Evolutionary conservation across 2,888 invertebrate species (phyloP).

Genomic region (Aspidiotus destructor): DNA sequence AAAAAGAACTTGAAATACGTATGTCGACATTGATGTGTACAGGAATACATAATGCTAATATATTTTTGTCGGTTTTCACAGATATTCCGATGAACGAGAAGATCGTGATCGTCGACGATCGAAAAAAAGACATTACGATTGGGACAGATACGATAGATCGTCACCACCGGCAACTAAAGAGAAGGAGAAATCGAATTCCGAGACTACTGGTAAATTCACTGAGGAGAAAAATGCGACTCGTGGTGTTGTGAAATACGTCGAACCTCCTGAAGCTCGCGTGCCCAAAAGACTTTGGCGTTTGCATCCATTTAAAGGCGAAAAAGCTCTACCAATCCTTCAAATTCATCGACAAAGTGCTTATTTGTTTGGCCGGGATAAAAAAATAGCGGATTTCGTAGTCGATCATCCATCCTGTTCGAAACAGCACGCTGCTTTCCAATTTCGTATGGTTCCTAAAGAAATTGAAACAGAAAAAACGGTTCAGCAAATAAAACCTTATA

Average conservation of each 20-base stretch:
- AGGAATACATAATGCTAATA: too few species aligned
- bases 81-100: conserved; percentile 18
- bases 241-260: conserved; percentile 94
- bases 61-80: not conserved
- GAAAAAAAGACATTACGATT: conserved; percentile 34
- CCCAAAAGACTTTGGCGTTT: conserved; percentile 92
- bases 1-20: too few species aligned
- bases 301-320: conserved; percentile 90
- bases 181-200: conserved; percentile 85
- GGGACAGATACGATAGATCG: conserved; percentile 36
- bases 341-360: conserved; percentile 95
- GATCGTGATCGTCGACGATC: conserved; percentile 14
- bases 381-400: conserved; percentile 89
- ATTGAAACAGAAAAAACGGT: conserved; percentile 68
- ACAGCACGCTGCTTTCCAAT: conserved; percentile 95
- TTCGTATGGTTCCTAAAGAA: conserved; percentile 73
- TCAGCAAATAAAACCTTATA: conserved; percentile 80
- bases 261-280: conserved; percentile 91
- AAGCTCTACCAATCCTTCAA: conserved; percentile 82
- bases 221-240: conserved; percentile 93
- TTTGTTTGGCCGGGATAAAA: conserved; percentile 86
- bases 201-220: conserved; percentile 84
- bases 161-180: conserved; percentile 22
- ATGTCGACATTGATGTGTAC: too few species aligned
- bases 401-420: conserved; percentile 99